Base-by-base conservation (phyloP, 2,797 vertebrate species). In the Enteromius paludinosus region DNA sequence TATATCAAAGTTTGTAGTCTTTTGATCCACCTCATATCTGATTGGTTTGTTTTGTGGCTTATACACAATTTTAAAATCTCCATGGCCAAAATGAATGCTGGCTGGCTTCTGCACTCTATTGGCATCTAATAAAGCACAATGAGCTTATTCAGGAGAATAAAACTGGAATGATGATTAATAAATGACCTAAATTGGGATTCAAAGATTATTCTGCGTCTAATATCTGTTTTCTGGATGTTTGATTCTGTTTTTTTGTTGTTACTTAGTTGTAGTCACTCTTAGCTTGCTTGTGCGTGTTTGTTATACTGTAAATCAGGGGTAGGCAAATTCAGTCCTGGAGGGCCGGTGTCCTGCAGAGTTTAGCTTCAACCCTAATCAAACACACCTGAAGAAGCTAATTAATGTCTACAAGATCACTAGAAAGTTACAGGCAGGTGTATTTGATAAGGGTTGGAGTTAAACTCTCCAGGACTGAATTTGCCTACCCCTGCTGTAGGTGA, bases 261-360 rank as follows among this genome's bases (percentile, higher is more conserved):
- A 61, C 52, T 56, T 72, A 84, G 85, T 79, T 85, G 25, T 88
- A 88, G 78, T 68, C 70, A 70, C 54, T 75, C 54, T 74, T 35
- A 45, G 18, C 38, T 74, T 79, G 59, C 14, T 64, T 20, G 3
- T 41, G 65, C 23, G 61, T 43, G 56, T 62, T 80, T 75, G 61
- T 10, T 81, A 78, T 69, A 17, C 45, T 80, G n/a, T n/a, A n/a
- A n/a, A n/a, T n/a, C n/a, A n/a, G n/a, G n/a, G n/a, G n/a, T n/a
- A n/a, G n/a, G n/a, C n/a, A n/a, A n/a, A n/a, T n/a, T n/a, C n/a
- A n/a, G n/a, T n/a, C n/a, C n/a, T n/a, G n/a, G n/a, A n/a, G n/a
- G n/a, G n/a, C n/a, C n/a, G n/a, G n/a, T n/a, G n/a, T n/a, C n/a
- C n/a, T n/a, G n/a, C n/a, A n/a, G n/a, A n/a, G n/a, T n/a, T n/a